Evolutionary conservation across 2,888 invertebrate species (phyloP), one percentile per base, ranked within the genome.

Genomic region (Melanostoma scalare): DNA sequence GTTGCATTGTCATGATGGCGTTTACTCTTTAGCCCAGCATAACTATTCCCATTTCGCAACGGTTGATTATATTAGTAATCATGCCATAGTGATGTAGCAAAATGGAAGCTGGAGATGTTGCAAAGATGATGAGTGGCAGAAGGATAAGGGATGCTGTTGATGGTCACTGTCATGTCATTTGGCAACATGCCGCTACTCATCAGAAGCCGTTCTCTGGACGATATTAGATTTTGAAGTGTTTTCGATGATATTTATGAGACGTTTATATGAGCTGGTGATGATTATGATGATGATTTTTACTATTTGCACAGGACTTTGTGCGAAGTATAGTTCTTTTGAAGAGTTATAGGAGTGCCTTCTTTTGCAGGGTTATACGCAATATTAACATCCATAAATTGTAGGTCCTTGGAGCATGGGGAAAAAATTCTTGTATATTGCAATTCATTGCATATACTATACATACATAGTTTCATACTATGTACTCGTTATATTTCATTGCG

Each of bases 161-260:
- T 76, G 80, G 69, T 60, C 76, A 76, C 53, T 71, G 76, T 71
- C 71, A 53, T 65, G 35, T 52, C 68, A 63, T 78, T 67, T 65
- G 84, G 79, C 79, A 79, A 74, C 74, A 84, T 84, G 61, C 69
- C 52, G 78, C 73, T 20, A 20, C 20, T 78, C 38, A 58, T n/a
- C 30, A 38, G 63, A 58, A 40, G 72, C 42, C 46, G 35, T 63
- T 67, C 44, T 9, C 50, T 30, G 60, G 69, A 30, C 55, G 79
- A 61, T 84, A 84, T 84, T 84, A 84, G 78, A 60, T 79, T 79
- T 84, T 84, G 79, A 84, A 84, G 84, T 79, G 84, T 71, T 84
- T 60, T 61, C 61, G 74, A 84, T 79, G 84, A 84, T 84, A 84
- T 84, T 84, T 84, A 84, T 79, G 84, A 84, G 84, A 84, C 84